Base-by-base conservation (phyloP, 2,888 invertebrate species). In the Doris montereyensis region DNA sequence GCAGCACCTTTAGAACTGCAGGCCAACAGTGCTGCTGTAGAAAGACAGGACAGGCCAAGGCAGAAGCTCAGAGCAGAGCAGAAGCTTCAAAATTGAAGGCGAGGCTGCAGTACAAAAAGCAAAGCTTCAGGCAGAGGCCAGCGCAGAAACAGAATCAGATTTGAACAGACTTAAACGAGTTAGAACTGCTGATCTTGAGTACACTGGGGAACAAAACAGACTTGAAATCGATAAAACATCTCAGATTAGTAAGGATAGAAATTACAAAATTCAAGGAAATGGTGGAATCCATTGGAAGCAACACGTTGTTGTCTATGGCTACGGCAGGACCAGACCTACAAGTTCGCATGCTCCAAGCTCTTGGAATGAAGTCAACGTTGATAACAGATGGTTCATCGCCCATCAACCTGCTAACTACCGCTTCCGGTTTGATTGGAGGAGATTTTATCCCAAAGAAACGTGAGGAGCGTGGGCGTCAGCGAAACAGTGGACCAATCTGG, bases 31-130 rank as follows among this genome's bases (percentile, higher is more conserved):
- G 91, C 92, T 5, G 92, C 92, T 67, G 92, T 93, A n/a, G 92
- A 93, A 85, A 91, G 91, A 92, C 92, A 73, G 92, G 92, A 28
- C 92, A 92, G 84, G 92, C 93, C 13, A 92, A 92, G 85, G 92
- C 93, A 8, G 93, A 93, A 88, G 92, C 93, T 8, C 90, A 91
- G 85, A 90, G 91, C 81, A 87, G 92, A 41, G 92, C 92, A 17
- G 92, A 93, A 86, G 90, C 93, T 21, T 90, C n/a, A 88, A 88
- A 52, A 92, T 92, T 84, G 92, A 92, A 84, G 92, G 92, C 5
- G 92, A 92, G 85, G 92, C 92, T 3, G 91, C 91, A n/a, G 92
- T 93, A n/a, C 91, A 92, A 65, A 92, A 92, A 85, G 92, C 93
- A 13, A 90, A 87, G 82, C 87, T 92, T 10, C 92, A 92, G 86